phyloP scores from a whole-genome alignment of 1,140 invertebrate species.

The Papilio machaon region DNA sequence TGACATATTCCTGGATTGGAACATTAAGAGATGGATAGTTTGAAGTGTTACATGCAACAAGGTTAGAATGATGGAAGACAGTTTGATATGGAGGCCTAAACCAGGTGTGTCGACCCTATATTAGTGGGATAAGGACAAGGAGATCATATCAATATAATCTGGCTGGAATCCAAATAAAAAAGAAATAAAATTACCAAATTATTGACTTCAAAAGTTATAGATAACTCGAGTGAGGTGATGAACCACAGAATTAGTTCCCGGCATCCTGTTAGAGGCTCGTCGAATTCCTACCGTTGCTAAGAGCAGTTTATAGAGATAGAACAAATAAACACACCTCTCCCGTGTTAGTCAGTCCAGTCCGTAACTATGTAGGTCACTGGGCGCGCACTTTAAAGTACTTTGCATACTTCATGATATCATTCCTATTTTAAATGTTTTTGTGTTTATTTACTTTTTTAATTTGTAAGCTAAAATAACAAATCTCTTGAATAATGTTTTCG shows the following conservation, averaged over 20 bases:
- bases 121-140: no score
- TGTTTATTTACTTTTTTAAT: no score
- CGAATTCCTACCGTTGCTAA: constrained; percentile 44
- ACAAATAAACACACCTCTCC: constrained; percentile 45
- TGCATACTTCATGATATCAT: neutral
- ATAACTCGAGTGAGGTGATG: neutral
- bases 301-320: constrained; percentile 41
- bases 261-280: constrained; percentile 34
- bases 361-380: constrained; percentile 51
- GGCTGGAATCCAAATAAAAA: neutral
- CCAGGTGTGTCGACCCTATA: no score
- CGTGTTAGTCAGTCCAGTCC: constrained; percentile 44
- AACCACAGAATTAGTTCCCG: neutral
- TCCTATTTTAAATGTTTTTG: neutral
- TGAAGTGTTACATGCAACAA: no score
- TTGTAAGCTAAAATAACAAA: no score
- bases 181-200: neutral
- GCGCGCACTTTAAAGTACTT: constrained; percentile 40
- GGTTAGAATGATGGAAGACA: no score
- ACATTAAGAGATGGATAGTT: no score
- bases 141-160: no score
- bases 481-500: no score
- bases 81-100: no score
- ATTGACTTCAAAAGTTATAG: neutral
- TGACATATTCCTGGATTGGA: neutral